Evolutionary conservation across 2,888 invertebrate species (phyloP), one percentile per base, ranked within the genome.

Genomic region (Zele albiditarsus): DNA sequence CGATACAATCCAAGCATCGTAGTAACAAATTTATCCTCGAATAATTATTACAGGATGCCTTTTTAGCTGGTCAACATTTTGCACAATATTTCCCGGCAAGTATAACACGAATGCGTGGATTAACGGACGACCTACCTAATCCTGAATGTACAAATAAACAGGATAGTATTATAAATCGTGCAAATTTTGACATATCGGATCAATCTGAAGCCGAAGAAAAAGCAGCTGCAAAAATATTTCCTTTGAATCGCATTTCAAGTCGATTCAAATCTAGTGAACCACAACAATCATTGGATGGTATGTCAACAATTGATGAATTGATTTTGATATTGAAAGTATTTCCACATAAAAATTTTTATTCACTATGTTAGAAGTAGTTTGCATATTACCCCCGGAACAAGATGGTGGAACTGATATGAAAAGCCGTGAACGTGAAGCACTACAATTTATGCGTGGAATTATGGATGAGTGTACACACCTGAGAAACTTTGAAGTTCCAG

Each of bases 401-500:
- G 84, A 87, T 78, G 74, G 82, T 16, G 81, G 85, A 79, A 80
- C 82, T 76, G 82, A 84, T 73, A 77, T 80, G 72, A 94, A 94
- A 81, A 93, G 93, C 92, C 92, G 94, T 80, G 94, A 95, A 87
- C 92, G 93, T 82, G 96, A 97, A 89, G 95, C 96, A 0, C 83
- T 96, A 72, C 95, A 96, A 90, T 98, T 99, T 87, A 98, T 99
- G 98, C 91, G 96, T 67, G 98, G 98, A 0, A 94, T 99, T 81
- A 99, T 99, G 99, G 99, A 99, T 87, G 98, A 99, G 89, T 99
- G 98, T 88, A 99, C 99, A 0, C 98, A 98, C 90, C 91, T 99
- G 57, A 96, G 94, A 80, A 98, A 98, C 90, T 99, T 98, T 87
- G 95, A 97, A 2, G 91, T 94, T 20, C 96, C 96, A 0, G 94